These are phyloP conservation scores for Gambelia wislizenii DNA, from an alignment of 2,797 vertebrate species.

Conservation along the genomic window DNA sequence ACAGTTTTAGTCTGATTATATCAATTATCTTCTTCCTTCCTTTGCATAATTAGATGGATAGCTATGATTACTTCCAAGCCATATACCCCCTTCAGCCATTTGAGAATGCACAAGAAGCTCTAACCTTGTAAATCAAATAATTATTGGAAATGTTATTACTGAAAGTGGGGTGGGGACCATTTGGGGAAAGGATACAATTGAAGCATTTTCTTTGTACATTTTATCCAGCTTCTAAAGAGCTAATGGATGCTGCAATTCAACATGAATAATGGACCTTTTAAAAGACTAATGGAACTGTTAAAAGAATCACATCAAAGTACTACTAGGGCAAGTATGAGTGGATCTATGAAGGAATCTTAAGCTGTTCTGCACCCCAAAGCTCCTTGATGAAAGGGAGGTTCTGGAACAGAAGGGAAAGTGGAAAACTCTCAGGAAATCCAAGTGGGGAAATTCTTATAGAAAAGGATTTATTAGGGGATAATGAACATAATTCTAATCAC, in stretches of 20 bases:
- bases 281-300: conserved; percentile 39
- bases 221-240: conserved; percentile 6
- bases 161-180: conserved; percentile 11
- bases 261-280: conserved; percentile 16
- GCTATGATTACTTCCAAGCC: neutral
- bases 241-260: conserved; percentile 35
- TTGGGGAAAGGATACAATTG: conserved; percentile 19
- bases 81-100: neutral
- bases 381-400: neutral
- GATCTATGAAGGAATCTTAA: conserved; percentile 40
- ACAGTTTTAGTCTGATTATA: neutral
- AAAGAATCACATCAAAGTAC: conserved; percentile 35
- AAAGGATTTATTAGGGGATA: conserved; percentile 16
- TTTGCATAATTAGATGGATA: neutral
- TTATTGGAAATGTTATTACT: neutral
- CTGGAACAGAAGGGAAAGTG: conserved; percentile 32
- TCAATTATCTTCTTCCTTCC: neutral
- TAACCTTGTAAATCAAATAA: conserved; percentile 12
- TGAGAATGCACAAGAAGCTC: neutral
- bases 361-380: neutral
- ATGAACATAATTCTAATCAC: neutral
- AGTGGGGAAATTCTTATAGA: neutral
- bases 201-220: neutral
- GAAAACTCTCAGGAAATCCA: neutral
- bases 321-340: conserved; percentile 29